phyloP scores from a whole-genome alignment of 2,797 vertebrate species.

The Decapterus maruadsi region DNA sequence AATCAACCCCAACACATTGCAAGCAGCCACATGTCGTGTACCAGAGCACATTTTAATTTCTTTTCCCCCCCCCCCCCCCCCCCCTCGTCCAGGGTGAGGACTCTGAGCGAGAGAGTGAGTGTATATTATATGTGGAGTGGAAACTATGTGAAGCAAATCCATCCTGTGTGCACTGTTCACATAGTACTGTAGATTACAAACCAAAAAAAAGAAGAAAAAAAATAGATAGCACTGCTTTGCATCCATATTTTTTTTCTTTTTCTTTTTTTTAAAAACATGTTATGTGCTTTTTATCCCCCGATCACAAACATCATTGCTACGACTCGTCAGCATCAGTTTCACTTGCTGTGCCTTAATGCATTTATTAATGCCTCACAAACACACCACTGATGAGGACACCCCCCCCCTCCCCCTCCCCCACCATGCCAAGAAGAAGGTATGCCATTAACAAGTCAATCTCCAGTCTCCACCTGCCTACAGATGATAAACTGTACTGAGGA shows the following conservation, averaged over 20 bases:
- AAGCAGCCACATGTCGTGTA: neutral
- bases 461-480: slow-evolving; percentile 45
- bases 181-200: slow-evolving; percentile 63
- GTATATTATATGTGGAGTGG: slow-evolving; percentile 36
- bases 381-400: slow-evolving; percentile 57
- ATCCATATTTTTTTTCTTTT: slow-evolving; percentile 12
- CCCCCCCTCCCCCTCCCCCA: neutral
- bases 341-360: slow-evolving; percentile 90
- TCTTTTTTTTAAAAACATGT: slow-evolving; percentile 6
- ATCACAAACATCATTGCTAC: slow-evolving; percentile 64
- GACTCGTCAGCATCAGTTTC: slow-evolving; percentile 74
- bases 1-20: slow-evolving; percentile 11
- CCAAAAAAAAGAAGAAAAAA: slow-evolving; percentile 29
- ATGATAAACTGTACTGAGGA: slow-evolving; percentile 18
- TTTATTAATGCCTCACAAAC: slow-evolving; percentile 79
- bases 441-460: slow-evolving; percentile 42
- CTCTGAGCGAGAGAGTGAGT: slow-evolving; percentile 33
- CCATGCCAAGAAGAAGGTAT: slow-evolving; percentile 61
- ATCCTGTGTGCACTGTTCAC: slow-evolving; percentile 62
- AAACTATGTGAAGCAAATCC: slow-evolving; percentile 58
- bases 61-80: neutral
- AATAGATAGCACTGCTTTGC: slow-evolving; percentile 67
- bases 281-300: slow-evolving; percentile 38
- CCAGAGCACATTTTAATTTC: slow-evolving; percentile 10
- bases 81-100: slow-evolving; percentile 13